Evolutionary conservation across 1,140 invertebrate genomes (phyloP).

Genomic region (Drosophila mauritiana): DNA sequence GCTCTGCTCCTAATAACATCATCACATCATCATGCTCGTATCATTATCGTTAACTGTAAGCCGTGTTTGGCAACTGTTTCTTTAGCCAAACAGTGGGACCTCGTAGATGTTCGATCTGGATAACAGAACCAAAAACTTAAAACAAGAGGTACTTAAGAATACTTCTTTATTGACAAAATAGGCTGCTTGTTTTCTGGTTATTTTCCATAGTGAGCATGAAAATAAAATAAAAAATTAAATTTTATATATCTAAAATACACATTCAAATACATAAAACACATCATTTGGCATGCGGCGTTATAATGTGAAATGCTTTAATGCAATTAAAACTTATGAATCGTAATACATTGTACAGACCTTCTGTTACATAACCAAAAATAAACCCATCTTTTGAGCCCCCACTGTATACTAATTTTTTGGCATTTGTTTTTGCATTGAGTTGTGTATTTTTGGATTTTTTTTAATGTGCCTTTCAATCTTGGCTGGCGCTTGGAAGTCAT

Average conservation of each 20-base stretch:
- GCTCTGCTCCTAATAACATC: conserved; percentile 51
- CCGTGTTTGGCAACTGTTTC: conserved; percentile 53
- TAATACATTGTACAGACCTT: neutral
- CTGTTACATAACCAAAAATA: neutral
- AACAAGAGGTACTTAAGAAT: too few relatives aligned
- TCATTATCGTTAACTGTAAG: conserved; percentile 60
- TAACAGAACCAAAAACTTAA: neutral
- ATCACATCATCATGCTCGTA: conserved; percentile 44
- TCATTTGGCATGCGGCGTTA: too few relatives aligned
- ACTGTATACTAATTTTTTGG: conserved; percentile 17
- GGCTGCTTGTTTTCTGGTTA: too few relatives aligned
- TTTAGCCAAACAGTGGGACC: conserved; percentile 20
- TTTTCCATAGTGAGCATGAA: too few relatives aligned
- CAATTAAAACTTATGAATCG: too few relatives aligned
- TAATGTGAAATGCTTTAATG: neutral
- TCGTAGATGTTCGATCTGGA: neutral
- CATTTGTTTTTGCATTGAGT: conserved; percentile 24
- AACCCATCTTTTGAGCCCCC: neutral
- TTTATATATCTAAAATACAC: too few relatives aligned
- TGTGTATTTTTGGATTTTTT: conserved; percentile 31
- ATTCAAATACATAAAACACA: too few relatives aligned
- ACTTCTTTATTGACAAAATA: neutral
- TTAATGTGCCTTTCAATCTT: conserved; percentile 32
- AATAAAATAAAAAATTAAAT: too few relatives aligned
- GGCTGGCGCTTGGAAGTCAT: conserved; percentile 46